Conservation (phyloP, 2,888 invertebrate species). For the Phymatocera aterrima region DNA sequence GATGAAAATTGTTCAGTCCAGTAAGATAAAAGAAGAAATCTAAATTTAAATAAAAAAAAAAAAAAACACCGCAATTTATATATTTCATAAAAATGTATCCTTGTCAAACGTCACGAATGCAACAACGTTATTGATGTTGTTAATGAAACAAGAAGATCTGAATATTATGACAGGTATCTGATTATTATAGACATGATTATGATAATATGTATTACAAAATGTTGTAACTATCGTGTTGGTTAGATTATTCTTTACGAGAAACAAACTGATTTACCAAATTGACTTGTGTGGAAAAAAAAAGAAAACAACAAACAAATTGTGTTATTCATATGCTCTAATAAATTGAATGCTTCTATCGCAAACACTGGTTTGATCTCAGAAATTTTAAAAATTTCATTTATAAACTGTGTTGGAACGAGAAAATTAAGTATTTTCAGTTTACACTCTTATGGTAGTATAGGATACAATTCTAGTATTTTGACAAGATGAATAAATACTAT, state of each 20-base stretch:
- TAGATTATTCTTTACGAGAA: slow-evolving; percentile 18
- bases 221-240: slow-evolving; percentile 16
- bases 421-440: neutral
- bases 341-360: slow-evolving; percentile 38
- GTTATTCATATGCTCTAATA: slow-evolving; percentile 32
- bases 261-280: slow-evolving; percentile 34
- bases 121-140: slow-evolving; percentile 1
- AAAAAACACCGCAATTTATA: slow-evolving; percentile 8
- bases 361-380: slow-evolving; percentile 40
- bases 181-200: slow-evolving; percentile 20
- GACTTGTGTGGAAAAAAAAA: slow-evolving; percentile 18
- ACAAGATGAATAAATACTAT: slow-evolving; percentile 4
- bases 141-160: neutral
- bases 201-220: slow-evolving; percentile 4
- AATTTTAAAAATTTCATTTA: slow-evolving; percentile 13
- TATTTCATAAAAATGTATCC: slow-evolving; percentile 5
- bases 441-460: slow-evolving; percentile 2
- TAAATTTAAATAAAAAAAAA: too few relatives aligned
- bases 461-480: slow-evolving; percentile 15
- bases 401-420: neutral
- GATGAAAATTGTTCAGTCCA: neutral
- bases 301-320: slow-evolving; percentile 11
- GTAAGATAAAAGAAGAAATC: slow-evolving; percentile 6
- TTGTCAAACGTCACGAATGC: neutral
- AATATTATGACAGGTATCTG: slow-evolving; percentile 12